A percentile compares a stretch with the other conserved stretches of the same genome.
phyloP scores from a whole-genome alignment of 1,140 invertebrate species.

The Delia radicum region DNA sequence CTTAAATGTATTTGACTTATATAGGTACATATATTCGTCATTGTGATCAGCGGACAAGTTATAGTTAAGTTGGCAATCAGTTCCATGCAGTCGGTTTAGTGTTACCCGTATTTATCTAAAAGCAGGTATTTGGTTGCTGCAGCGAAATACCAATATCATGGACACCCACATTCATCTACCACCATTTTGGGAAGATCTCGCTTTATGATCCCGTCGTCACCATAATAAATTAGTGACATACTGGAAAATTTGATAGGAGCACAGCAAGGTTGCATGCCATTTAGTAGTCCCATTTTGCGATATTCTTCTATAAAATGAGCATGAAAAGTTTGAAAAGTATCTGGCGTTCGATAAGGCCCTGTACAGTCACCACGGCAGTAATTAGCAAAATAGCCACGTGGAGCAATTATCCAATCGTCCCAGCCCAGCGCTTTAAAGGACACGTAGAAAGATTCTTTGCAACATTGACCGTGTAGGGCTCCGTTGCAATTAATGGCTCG shows the following conservation, averaged over 20 bases:
- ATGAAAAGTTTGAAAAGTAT: constrained; percentile 83
- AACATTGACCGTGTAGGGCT: constrained; percentile 77
- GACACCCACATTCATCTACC: constrained; percentile 93
- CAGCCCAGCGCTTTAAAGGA: constrained; percentile 87
- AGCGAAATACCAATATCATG: constrained; percentile 58
- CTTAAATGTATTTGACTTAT: no score
- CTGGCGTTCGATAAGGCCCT: constrained; percentile 72
- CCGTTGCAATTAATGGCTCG: constrained; percentile 79
- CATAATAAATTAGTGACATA: constrained; percentile 92
- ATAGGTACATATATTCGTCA: no score
- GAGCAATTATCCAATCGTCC: constrained; percentile 95
- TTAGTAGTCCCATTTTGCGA: constrained; percentile 71
- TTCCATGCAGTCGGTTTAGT: no score
- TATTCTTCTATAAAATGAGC: constrained; percentile 88
- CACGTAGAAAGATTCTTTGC: constrained; percentile 88
- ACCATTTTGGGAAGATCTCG: constrained; percentile 94
- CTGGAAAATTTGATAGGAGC: constrained; percentile 90
- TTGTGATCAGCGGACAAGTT: no score
- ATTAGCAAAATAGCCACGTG: constrained; percentile 88
- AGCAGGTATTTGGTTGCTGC: no score
- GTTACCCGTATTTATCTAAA: no score
- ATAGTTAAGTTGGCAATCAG: no score
- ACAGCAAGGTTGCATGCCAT: constrained; percentile 85
- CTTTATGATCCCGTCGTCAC: constrained; percentile 89
- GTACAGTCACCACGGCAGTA: constrained; percentile 88